Base-by-base conservation (phyloP, 2,113 vertebrate species). In the Pica pica region DNA sequence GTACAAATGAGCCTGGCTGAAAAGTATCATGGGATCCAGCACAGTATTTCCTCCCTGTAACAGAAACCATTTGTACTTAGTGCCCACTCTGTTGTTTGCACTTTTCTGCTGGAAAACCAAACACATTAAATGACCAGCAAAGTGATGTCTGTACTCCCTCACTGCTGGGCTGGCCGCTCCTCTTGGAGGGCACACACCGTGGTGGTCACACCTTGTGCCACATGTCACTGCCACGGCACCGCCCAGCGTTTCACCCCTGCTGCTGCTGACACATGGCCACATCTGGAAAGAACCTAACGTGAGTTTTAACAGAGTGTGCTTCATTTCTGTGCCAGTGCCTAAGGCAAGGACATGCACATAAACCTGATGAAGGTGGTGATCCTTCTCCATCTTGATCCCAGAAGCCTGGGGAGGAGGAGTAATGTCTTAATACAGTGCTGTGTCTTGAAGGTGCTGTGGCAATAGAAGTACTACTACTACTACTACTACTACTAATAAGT, bases 1-100 rank as follows among this genome's bases (percentile, higher is more conserved):
- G 42, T 92, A 75, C 87, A 87, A 60, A 92, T 69, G 47, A 94
- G 61, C 53, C 69, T 82, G 49, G 44, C 52, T 94, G 93, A 89
- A 64, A 84, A 57, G 16, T 81, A 2, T 55, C 23, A 5, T 33
- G 31, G 5, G 1, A 68, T 88, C 42, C 21, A 70, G 68, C 55
- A 12, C 11, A 55, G 8, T 30, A 20, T 87, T 89, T 87, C 90
- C 31, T 69, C 49, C 26, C 35, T 80, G 61, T 47, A 22, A 41
- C 44, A 77, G 49, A 49, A 88, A 37, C n/a, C 22, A 13, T 18
- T 50, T 22, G 24, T 56, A 20, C 31, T 73, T 67, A 6, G 11
- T 56, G 15, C 52, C 16, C 2, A 6, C 19, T 5, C 35, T 37
- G n/a, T 33, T 82, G 21, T 16, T 67, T 56, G 19, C 39, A 20